Conservation (phyloP, 2,888 invertebrate genomes). For the Apamea monoglypha region DNA sequence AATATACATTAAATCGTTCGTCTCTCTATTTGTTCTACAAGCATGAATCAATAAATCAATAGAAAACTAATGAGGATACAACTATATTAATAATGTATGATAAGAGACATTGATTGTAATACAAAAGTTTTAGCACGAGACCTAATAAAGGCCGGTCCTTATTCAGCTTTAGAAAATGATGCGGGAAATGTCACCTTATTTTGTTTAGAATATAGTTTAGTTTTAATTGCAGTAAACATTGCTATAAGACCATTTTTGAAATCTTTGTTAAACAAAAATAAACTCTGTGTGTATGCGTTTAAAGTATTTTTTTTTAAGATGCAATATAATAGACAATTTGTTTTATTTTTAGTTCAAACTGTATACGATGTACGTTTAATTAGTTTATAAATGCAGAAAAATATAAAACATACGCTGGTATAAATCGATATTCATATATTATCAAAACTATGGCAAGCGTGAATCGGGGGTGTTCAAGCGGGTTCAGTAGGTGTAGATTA, state of each 20-base stretch:
- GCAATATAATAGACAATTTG: not conserved
- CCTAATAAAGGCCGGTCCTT: slow-evolving; percentile 20
- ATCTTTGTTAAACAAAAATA: not conserved
- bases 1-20: not conserved
- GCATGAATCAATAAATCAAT: slow-evolving; percentile 28
- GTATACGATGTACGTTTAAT: slow-evolving; percentile 32
- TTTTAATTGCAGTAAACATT: slow-evolving; percentile 1
- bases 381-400: slow-evolving; percentile 63
- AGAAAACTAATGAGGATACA: slow-evolving; percentile 10
- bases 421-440: slow-evolving; percentile 53
- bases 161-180: slow-evolving; percentile 10
- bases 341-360: not conserved
- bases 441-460: slow-evolving; percentile 21
- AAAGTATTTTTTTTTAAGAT: not conserved
- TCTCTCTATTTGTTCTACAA: slow-evolving; percentile 19
- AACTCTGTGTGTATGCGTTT: not conserved
- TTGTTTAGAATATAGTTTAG: rapidly evolving
- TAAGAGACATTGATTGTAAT: slow-evolving; percentile 9
- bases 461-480: not conserved
- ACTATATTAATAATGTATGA: slow-evolving; percentile 23
- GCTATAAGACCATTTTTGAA: not conserved
- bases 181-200: not conserved
- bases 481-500: slow-evolving; percentile 44
- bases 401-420: slow-evolving; percentile 45
- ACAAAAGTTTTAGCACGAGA: slow-evolving; percentile 29